These are phyloP conservation scores for Chrysodeixis includens DNA, from an alignment of 2,888 invertebrate species.

Conservation along the genomic window DNA sequence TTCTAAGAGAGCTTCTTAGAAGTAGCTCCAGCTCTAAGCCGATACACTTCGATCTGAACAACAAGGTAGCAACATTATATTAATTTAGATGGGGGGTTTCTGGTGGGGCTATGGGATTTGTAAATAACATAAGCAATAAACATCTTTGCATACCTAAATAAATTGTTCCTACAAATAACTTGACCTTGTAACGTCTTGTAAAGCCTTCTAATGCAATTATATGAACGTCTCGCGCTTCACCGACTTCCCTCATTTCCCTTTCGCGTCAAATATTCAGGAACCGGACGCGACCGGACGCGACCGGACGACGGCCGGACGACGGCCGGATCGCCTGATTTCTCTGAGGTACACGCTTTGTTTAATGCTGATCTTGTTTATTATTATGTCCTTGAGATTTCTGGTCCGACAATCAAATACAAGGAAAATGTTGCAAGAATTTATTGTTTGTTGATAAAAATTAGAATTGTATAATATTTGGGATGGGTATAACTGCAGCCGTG, in stretches of 20 bases:
- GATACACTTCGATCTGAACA: too few relatives aligned
- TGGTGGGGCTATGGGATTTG: neutral
- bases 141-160: neutral
- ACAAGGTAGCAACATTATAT: too few relatives aligned
- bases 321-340: conserved; percentile 59
- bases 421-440: neutral
- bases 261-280: conserved; percentile 61
- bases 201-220: conserved; percentile 44
- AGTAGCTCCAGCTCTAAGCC: too few relatives aligned
- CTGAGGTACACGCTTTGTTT: conserved; percentile 51
- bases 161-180: neutral
- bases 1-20: too few relatives aligned
- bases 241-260: conserved; percentile 55
- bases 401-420: neutral
- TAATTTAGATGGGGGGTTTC: too few relatives aligned
- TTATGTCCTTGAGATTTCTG: conserved; percentile 14
- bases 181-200: conserved; percentile 33
- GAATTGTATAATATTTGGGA: neutral
- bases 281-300: conserved; percentile 45
- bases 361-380: conserved; percentile 42
- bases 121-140: neutral
- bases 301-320: conserved; percentile 41
- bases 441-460: conserved; percentile 1
- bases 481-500: too few relatives aligned
- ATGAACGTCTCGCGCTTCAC: conserved; percentile 52